phyloP scores from a whole-genome alignment of 2,797 vertebrate species.

The Brotogeris chrysoptera region DNA sequence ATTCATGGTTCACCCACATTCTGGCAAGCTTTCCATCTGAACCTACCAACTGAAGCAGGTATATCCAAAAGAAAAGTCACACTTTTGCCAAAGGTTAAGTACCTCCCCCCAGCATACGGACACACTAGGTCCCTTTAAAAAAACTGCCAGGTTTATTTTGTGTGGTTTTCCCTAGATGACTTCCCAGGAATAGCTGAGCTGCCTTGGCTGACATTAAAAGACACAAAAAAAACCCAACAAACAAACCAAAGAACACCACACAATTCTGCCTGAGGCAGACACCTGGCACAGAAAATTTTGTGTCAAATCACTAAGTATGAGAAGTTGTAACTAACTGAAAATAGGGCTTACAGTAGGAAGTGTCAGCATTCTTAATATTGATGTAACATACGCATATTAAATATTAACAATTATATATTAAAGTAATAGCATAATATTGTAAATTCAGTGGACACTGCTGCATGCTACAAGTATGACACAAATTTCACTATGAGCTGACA shows the following conservation, averaged over 20 bases:
- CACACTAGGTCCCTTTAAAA: neutral
- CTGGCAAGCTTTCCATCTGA: neutral
- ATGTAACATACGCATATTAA: neutral
- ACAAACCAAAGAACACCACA: neutral
- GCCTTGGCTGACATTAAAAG: slow-evolving; percentile 44
- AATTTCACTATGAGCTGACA: neutral
- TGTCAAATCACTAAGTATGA: slow-evolving; percentile 20
- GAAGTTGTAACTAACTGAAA: slow-evolving; percentile 33
- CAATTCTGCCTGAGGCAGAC: slow-evolving; percentile 49
- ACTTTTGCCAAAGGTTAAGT: slow-evolving; percentile 10
- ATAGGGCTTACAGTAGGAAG: neutral
- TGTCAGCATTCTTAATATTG: neutral
- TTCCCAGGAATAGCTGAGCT: slow-evolving; percentile 9
- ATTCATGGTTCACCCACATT: neutral
- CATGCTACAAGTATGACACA: neutral
- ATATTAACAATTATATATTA: neutral
- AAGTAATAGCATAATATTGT: neutral
- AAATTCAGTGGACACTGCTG: neutral
- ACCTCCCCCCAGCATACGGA: neutral
- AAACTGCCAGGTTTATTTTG: neutral
- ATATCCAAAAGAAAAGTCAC: neutral
- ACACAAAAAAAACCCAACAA: neutral
- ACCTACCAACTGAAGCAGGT: neutral
- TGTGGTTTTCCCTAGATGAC: neutral
- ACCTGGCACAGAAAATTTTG: slow-evolving; percentile 15